Conservation (phyloP, 2,888 invertebrate genomes). For the Bugulina stolonifera region DNA sequence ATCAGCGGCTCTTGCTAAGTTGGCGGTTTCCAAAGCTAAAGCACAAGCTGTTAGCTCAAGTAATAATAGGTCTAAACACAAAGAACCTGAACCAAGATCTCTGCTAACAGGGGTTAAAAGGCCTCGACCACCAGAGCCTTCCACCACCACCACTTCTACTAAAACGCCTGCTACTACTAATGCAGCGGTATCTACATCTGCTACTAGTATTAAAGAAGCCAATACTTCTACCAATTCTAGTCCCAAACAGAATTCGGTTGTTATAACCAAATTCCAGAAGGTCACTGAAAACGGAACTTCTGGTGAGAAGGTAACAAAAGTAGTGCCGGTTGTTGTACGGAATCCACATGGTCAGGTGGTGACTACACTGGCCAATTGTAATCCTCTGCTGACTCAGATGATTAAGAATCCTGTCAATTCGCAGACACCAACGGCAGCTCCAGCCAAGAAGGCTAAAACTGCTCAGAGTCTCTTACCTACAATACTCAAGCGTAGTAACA, state of each 20-base stretch:
- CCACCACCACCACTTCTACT: not conserved
- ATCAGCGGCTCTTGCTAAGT: not conserved
- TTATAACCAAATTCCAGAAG: slow-evolving; percentile 13
- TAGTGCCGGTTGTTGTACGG: not conserved
- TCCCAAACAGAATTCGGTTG: not conserved
- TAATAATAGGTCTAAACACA: not conserved
- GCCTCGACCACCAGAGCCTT: not conserved
- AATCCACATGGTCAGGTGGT: slow-evolving; percentile 23
- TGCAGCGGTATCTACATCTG: not conserved
- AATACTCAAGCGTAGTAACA: not conserved
- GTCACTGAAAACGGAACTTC: slow-evolving; percentile 2
- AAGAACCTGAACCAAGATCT: not conserved
- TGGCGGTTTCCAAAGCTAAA: slow-evolving; percentile 14
- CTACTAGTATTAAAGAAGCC: not conserved
- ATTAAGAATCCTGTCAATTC: slow-evolving; percentile 11
- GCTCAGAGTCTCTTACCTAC: not conserved
- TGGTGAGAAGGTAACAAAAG: slow-evolving; percentile 15
- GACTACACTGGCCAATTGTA: slow-evolving; percentile 15
- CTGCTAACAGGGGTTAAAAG: not conserved
- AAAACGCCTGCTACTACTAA: not conserved
- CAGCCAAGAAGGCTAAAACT: not conserved
- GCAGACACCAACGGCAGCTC: not conserved
- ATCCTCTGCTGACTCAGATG: slow-evolving; percentile 14
- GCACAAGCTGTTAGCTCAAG: not conserved
- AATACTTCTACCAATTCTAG: not conserved